These are phyloP conservation scores for Drosophila yakuba DNA, from an alignment of 1,140 invertebrate species.

Conservation along the genomic window DNA sequence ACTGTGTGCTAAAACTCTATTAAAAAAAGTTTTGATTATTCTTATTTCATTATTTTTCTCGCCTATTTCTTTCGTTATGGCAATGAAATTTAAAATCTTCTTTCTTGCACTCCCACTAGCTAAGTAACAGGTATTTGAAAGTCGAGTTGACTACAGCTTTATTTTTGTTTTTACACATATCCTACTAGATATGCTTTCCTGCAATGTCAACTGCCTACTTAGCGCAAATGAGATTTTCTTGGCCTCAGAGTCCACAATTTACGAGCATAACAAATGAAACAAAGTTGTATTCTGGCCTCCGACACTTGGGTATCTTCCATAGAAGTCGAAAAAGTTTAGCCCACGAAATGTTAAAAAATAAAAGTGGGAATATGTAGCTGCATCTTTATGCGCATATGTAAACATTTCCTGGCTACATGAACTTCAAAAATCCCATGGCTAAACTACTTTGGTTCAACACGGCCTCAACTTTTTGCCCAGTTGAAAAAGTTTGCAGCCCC, in stretches of 20 bases:
- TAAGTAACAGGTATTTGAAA: too few relatives aligned
- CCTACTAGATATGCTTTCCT: slow-evolving; percentile 11
- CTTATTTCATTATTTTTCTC: too few relatives aligned
- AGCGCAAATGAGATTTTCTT: slow-evolving; percentile 63
- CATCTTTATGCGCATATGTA: slow-evolving; percentile 79
- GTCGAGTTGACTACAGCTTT: too few relatives aligned
- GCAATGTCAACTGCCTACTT: slow-evolving; percentile 43
- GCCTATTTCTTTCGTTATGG: too few relatives aligned
- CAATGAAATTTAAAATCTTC: too few relatives aligned
- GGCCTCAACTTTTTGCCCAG: slow-evolving; percentile 42
- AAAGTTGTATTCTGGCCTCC: slow-evolving; percentile 43
- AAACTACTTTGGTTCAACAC: slow-evolving; percentile 56
- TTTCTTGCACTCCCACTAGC: too few relatives aligned
- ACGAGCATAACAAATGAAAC: slow-evolving; percentile 62
- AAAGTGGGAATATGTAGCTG: slow-evolving; percentile 12
- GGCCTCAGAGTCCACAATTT: slow-evolving; percentile 57
- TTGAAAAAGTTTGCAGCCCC: slow-evolving; percentile 37
- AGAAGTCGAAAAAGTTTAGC: neutral
- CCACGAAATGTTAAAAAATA: neutral
- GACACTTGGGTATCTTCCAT: slow-evolving; percentile 3
- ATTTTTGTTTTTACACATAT: neutral
- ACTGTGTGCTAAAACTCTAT: too few relatives aligned
- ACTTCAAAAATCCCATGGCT: slow-evolving; percentile 70
- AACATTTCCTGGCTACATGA: slow-evolving; percentile 59
- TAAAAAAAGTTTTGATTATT: too few relatives aligned